Evolutionary conservation across 2,888 invertebrate genomes (phyloP), one percentile per base, ranked within the genome.

Genomic region (Gastrophysa polygoni): DNA sequence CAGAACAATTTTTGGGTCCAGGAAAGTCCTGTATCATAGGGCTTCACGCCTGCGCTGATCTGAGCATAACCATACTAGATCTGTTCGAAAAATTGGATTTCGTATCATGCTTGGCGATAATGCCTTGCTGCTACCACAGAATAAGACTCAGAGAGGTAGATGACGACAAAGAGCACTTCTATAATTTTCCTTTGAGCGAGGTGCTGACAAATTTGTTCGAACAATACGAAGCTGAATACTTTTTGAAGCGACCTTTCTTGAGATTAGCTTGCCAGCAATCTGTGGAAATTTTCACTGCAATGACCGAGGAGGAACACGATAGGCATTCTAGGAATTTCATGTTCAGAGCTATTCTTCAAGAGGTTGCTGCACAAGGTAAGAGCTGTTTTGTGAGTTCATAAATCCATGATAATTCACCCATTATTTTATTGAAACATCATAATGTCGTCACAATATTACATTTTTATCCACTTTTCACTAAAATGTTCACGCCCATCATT

Each of bases 71-170:
- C 57, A 87, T 90, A 7, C 84, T 91, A 51, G 84, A 86, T 71
- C 80, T 91, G 68, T 92, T 91, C 79, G 74, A 85, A 43, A 81
- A 85, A 71, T 85, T 89, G 77, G 74, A 82, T 6, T 78, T 80
- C 32, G 87, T 87, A 0, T 83, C 82, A 63, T 80, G 85, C 14
- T 76, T 91, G 18, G 83, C 89, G 47, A 82, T 92, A 11, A 88
- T 92, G 85, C 90, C 92, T 2, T 93, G 93, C 74, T 93, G 93
- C 75, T 93, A 93, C 73, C 92, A 93, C 77, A 89, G 90, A 79
- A 83, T 92, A 77, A 74, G 80, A 55, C 60, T 81, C 11, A 51
- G 60, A 17, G 56, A 66, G 21, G 58, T 59, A 24, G 56, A 67
- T 16, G 70, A 71, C 21, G 57, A 44, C 20, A 58, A 55, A n/a